Base-by-base conservation (phyloP, 2,888 invertebrate genomes). In the Laothoe populi region DNA sequence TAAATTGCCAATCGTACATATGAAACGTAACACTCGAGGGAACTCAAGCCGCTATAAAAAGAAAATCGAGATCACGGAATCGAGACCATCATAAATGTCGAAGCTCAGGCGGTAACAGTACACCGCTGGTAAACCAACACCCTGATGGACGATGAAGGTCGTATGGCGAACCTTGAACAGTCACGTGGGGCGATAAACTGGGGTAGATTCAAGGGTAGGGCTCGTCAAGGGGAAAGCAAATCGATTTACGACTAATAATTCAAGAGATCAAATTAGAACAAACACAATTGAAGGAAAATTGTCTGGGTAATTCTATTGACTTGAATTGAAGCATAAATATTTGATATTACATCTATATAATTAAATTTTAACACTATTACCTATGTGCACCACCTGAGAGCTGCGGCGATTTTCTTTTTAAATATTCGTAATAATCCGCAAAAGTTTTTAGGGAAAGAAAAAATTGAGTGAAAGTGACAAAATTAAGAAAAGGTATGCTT, bases 91-190 rank as follows among this genome's bases (percentile, higher is more conserved):
- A 46, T 38, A 38, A 38, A 24, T 38, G 23, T 40, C 31, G 23
- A 40, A 48, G 48, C 26, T 53, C 49, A 49, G 64, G 8, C 62
- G 57, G 65, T 65, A 68, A 62, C 58, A 65, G 62, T 64, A 53
- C 72, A 77, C 70, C 71, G 82, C 83, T 79, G 80, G 81, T 80
- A 79, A 82, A 70, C 66, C 76, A 77, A 82, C 76, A 81, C 81
- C 71, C 70, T 71, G 70, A 68, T 71, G 70, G 71, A 69, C 64
- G 58, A 69, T 79, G 82, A 86, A 88, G 89, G 89, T 78, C 89
- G 83, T 72, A 65, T 75, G 67, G 77, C 82, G 85, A 86, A 83
- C 88, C 79, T 79, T 71, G 71, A 69, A 73, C 62, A 70, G 67
- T 70, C 60, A 70, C 61, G 57, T 66, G 70, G 74, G 69, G 71